phyloP scores from a whole-genome alignment of 2,113 vertebrate species.

The Isurus oxyrinchus region DNA sequence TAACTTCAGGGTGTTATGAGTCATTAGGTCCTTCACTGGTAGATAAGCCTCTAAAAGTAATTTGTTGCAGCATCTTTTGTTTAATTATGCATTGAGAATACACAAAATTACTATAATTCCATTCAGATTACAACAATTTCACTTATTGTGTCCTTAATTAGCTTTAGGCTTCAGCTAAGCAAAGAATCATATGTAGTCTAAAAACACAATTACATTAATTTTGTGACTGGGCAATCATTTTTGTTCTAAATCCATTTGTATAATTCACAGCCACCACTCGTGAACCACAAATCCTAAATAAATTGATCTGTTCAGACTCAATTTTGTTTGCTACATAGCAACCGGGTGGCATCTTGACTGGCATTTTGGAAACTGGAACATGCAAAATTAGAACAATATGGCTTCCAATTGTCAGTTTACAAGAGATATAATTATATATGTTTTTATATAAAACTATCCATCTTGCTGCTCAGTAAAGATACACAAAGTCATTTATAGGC shows the following conservation, averaged over 20 bases:
- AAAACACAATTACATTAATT: neutral
- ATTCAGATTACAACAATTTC: constrained; percentile 13
- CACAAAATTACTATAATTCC: neutral
- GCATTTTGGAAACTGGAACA: neutral
- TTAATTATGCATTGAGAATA: neutral
- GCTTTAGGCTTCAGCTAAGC: neutral
- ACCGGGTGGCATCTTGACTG: neutral
- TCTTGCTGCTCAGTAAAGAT: neutral
- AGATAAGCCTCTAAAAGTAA: neutral
- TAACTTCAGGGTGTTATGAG: neutral
- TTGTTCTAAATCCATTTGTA: neutral
- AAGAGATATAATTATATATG: neutral
- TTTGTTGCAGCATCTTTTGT: neutral
- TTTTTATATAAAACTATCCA: neutral
- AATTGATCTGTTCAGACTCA: neutral
- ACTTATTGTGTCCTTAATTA: neutral
- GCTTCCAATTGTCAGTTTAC: neutral
- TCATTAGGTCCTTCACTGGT: neutral
- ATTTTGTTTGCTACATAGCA: neutral
- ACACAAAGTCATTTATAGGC: neutral
- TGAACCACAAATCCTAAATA: neutral
- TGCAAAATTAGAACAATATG: neutral
- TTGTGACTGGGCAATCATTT: neutral
- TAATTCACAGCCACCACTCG: neutral
- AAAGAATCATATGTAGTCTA: neutral